Conservation (phyloP, 2,113 vertebrate genomes). For the Rhadina sibilatrix region DNA sequence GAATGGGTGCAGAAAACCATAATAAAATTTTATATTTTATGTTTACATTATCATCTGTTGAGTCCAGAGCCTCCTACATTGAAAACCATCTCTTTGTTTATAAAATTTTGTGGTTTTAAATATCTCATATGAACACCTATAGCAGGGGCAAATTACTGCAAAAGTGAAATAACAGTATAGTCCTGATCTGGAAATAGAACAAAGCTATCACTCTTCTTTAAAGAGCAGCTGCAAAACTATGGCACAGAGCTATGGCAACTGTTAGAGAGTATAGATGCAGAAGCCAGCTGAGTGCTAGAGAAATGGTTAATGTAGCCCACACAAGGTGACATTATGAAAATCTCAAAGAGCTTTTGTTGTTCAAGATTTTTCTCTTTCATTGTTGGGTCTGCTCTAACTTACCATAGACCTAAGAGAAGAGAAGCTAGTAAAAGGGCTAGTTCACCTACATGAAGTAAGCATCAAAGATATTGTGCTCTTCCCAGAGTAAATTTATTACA, state of each 20-base stretch:
- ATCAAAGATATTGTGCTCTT: background rate
- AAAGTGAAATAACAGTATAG: background rate
- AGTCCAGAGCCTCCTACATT: background rate
- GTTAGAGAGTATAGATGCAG: background rate
- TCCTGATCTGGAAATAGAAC: background rate
- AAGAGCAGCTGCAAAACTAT: background rate
- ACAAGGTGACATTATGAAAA: background rate
- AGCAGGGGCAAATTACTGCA: background rate
- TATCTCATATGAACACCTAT: background rate
- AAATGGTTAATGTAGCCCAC: background rate
- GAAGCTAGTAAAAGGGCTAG: background rate
- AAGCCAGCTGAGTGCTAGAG: background rate
- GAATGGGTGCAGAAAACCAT: background rate
- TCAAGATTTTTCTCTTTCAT: background rate
- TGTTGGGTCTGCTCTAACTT: background rate
- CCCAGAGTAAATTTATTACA: background rate
- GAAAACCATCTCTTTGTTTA: background rate
- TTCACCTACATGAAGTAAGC: background rate
- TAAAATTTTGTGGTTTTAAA: background rate
- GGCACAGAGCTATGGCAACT: background rate
- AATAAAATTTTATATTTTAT: background rate
- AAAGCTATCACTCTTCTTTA: background rate
- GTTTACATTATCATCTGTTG: background rate
- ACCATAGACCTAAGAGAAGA: background rate
- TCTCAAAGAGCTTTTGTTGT: background rate